Percentiles rank a stretch among this genome's conserved stretches.
Conservation (phyloP, 2,888 invertebrate genomes). For the Ophraella communa region DNA sequence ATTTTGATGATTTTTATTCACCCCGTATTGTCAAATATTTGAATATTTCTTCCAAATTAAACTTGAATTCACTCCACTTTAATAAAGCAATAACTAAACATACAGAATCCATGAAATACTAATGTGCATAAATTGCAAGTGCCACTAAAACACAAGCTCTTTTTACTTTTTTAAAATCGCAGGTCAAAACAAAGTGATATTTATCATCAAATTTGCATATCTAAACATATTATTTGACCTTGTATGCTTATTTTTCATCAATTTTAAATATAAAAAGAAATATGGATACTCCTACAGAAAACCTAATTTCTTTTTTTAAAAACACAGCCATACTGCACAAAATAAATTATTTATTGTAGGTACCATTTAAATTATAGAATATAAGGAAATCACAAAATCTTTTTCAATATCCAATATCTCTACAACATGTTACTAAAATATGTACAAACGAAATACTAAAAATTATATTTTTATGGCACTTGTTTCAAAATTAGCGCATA, state of each 20-base stretch:
- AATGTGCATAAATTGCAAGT: not conserved
- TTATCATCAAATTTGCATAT: not conserved
- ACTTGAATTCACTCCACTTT: not conserved
- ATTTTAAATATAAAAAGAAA: not conserved
- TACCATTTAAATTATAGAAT: too few relatives aligned
- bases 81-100: not conserved
- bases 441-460: too few relatives aligned
- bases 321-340: too few relatives aligned
- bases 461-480: too few relatives aligned
- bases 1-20: too few relatives aligned
- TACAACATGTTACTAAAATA: too few relatives aligned
- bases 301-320: too few relatives aligned
- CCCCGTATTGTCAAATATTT: too few relatives aligned
- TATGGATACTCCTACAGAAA: not conserved
- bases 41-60: not conserved
- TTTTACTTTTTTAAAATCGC: not conserved
- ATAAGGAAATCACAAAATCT: too few relatives aligned
- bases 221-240: not conserved
- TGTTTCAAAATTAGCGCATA: too few relatives aligned
- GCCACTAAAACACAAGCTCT: not conserved
- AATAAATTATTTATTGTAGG: too few relatives aligned
- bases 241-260: not conserved
- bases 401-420: too few relatives aligned
- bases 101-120: not conserved
- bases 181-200: not conserved